Conservation (phyloP, 1,140 invertebrate species). For the Trichogramma pretiosum region DNA sequence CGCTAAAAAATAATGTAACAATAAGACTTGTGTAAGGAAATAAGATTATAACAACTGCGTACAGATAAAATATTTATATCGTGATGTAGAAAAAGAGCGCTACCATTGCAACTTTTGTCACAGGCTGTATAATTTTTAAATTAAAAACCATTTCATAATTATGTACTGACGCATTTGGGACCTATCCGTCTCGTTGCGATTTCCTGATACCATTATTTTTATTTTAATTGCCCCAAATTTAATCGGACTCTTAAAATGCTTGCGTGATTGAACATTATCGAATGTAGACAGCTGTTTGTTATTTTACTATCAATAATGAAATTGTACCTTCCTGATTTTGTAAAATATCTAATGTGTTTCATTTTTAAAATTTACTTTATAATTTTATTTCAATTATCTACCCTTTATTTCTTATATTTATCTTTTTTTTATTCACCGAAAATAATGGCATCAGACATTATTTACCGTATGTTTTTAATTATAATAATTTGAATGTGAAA, state of each 20-base stretch:
- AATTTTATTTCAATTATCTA: neutral
- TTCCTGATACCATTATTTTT: no score
- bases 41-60: constrained; percentile 43
- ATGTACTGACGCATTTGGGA: constrained; percentile 20
- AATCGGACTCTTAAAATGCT: constrained; percentile 2
- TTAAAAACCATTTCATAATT: constrained; percentile 44
- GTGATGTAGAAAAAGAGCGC: constrained; percentile 35
- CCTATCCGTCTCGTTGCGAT: constrained; percentile 9
- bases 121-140: constrained; percentile 43
- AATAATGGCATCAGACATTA: no score
- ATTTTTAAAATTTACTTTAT: neutral
- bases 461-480: no score
- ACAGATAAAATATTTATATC: constrained; percentile 35
- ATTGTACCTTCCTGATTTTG: constrained; percentile 16
- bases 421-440: no score
- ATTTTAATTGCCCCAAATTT: no score
- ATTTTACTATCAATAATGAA: constrained; percentile 19
- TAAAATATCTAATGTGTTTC: constrained; percentile 5
- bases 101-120: constrained; percentile 39
- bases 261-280: constrained; percentile 5
- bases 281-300: constrained; percentile 15
- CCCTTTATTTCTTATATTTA: no score
- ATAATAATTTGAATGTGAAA: no score
- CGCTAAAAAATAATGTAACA: constrained; percentile 33
- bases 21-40: constrained; percentile 41